Base-by-base conservation (phyloP, 2,113 vertebrate species). In the Limnothrissa miodon region DNA sequence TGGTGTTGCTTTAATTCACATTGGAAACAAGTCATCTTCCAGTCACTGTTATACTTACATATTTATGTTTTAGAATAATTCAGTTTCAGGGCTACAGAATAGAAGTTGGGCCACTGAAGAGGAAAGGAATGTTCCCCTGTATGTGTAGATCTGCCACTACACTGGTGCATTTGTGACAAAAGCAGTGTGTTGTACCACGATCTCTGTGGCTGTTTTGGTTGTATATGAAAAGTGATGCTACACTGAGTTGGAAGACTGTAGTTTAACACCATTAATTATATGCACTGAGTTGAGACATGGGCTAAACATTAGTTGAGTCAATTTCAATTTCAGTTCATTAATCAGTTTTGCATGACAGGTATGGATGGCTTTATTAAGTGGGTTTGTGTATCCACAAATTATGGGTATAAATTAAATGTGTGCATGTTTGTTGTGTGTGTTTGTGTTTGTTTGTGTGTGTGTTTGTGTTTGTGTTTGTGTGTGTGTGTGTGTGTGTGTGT, bases 401-500 rank as follows among this genome's bases (percentile, higher is more conserved):
- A 56, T 56, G 51, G 21, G 19, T 5, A 15, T 15, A 48, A 48
- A 48, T 48, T 2, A 48, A 48, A 29, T 1, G 3, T 80, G 79
- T 33, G 21, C 21, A 46, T 46, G 46, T 39, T 15, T 36, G n/a
- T 56, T n/a, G n/a, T 56, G 45, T 48, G 29, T 81, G 45, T 29
- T 4, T 42, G 80, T 81, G 29, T 59, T 19, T 56, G 11, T 56
- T 33, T 53, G 29, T 56, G 46, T 81, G 17, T 81, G 36, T 33
- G 66, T 74, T 29, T 74, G 66, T 74, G 29, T 74, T 29, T 74
- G 42, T 59, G 62, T 70, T 39, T 46, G 46, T 80, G 29, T 17
- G 42, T 70, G 39, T 78, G n/a, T 81, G 62, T 36, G 51, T 39
- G 44, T 53, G 45, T 53, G 45, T 80, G 39, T 13, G 9, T 5